Evolutionary conservation across 92 coral and sea anemone species (phyloP), one percentile per base, ranked within the genome.

Genomic region (Hydrozoanthus gracilis): DNA sequence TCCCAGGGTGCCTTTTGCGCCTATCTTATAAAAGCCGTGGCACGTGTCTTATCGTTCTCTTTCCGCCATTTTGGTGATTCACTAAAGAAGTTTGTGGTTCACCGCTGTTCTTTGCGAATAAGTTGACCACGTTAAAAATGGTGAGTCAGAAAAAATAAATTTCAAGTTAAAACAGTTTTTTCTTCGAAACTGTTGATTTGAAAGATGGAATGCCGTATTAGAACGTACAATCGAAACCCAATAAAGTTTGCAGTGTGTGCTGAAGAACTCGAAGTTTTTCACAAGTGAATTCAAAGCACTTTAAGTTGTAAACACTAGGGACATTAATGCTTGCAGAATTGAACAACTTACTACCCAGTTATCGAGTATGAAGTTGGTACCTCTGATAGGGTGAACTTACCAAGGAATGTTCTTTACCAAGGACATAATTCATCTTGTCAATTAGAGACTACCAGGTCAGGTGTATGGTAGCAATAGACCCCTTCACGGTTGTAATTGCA

Each of bases 51-150:
- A 27, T 3, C 88, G 11, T 80, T 88, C 91, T 85, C 84, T 88
- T 86, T 76, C 90, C 91, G 88, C 91, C 93, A 90, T 91, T 93
- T 92, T 91, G 92, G 83, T 71, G 71, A 50, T 20, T 82, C 84
- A 88, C 90, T 77, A 83, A 86, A 64, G 44, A 91, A 93, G 67
- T 17, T 71, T 83, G 89, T 93, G 99, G 99, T 93, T 97, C 99
- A 97, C 99, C 99, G 92, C 99, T 97, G 94, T 95, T 97, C 99
- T 51, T 76, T 69, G 79, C 93, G 99, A 95, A 95, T 97, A 97
- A 92, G 99, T 97, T 95, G 99, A 91, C 99, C 99, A 95, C 91
- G 87, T 82, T 88, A 73, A 90, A 86, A 69, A 97, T 97, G 99
- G 99, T 97, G 86, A 83, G 95, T 65, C 66, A 18, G 52, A 12